Evolutionary conservation across 2,113 vertebrate species (phyloP).

Genomic region (Scytalopus superciliaris): DNA sequence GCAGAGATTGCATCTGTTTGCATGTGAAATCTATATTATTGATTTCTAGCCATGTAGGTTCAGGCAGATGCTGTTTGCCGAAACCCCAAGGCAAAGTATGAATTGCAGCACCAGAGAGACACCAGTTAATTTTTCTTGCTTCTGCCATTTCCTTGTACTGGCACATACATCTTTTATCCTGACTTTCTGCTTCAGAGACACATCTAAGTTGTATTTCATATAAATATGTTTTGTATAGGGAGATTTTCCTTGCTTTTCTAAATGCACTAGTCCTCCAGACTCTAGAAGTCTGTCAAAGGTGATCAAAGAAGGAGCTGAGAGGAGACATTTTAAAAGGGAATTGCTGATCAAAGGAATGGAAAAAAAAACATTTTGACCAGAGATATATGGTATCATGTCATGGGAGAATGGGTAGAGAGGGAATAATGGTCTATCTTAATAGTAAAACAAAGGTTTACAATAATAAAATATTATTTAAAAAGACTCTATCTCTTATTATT

Average conservation of each 20-base stretch:
- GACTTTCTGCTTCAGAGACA: neutral
- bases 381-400: neutral
- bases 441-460: neutral
- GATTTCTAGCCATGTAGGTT: conserved; percentile 24
- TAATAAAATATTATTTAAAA: neutral
- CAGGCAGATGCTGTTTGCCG: conserved; percentile 33
- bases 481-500: neutral
- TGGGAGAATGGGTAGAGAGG: neutral
- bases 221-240: neutral
- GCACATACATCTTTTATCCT: neutral
- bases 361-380: neutral
- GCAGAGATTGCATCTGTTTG: conserved; percentile 53
- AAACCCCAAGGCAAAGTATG: conserved; percentile 23
- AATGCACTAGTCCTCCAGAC: neutral
- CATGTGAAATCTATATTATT: conserved; percentile 50
- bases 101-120: conserved; percentile 6
- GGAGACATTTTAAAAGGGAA: conserved; percentile 37
- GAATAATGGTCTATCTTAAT: neutral
- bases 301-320: conserved; percentile 40
- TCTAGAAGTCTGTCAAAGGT: neutral
- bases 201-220: neutral
- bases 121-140: neutral
- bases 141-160: neutral
- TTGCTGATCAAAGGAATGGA: conserved; percentile 39
- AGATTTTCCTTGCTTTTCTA: conserved; percentile 6